Percentiles rank a stretch among this genome's conserved stretches.
These are phyloP conservation scores for Sturnira hondurensis DNA, from an alignment of 2,113 vertebrate species.

Conservation along the genomic window DNA sequence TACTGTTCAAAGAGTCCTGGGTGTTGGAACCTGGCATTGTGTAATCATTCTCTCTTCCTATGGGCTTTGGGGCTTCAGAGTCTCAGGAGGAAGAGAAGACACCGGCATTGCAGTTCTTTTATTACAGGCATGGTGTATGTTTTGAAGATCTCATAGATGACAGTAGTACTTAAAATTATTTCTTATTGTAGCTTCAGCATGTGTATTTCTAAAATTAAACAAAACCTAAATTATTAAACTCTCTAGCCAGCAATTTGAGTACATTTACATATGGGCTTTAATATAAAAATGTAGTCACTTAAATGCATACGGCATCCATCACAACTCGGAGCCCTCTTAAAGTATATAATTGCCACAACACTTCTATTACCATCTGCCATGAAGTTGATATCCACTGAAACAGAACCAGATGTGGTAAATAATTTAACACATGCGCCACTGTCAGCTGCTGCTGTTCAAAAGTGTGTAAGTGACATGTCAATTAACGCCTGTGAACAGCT, in stretches of 20 bases:
- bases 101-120: neutral
- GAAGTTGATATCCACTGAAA: slow-evolving; percentile 48
- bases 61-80: neutral
- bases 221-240: neutral
- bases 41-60: neutral
- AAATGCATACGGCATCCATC: neutral
- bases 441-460: slow-evolving; percentile 59
- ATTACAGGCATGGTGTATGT: neutral
- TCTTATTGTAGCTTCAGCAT: neutral
- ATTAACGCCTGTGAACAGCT: slow-evolving; percentile 74
- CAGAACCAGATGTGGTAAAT: slow-evolving; percentile 71
- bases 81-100: neutral
- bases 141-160: neutral
- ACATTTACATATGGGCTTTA: slow-evolving; percentile 6
- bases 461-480: slow-evolving; percentile 61
- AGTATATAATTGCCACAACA: slow-evolving; percentile 50
- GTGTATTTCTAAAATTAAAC: slow-evolving; percentile 43
- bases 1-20: neutral
- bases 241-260: neutral
- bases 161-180: neutral
- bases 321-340: slow-evolving; percentile 27
- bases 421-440: slow-evolving; percentile 64
- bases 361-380: slow-evolving; percentile 59
- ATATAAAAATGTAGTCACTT: slow-evolving; percentile 41
- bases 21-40: neutral